These are phyloP conservation scores for Dendrocopos noguchii DNA, from an alignment of 2,113 vertebrate genomes.

Conservation along the genomic window DNA sequence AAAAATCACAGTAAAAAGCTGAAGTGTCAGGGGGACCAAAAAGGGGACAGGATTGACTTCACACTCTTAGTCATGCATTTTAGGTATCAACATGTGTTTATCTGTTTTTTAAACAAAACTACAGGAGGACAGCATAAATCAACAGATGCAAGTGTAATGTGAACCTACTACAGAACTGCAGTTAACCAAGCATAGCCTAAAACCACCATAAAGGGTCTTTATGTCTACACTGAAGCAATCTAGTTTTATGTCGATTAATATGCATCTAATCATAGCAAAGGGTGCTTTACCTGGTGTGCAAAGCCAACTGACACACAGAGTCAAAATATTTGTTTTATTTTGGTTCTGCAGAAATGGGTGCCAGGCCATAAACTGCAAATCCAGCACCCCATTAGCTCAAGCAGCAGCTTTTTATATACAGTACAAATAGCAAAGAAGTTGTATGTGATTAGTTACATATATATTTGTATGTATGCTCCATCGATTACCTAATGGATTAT, in stretches of 20 bases:
- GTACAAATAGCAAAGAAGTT: too few species aligned
- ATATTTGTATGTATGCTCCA: too few species aligned
- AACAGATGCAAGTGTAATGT: background rate
- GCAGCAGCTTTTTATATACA: too few species aligned
- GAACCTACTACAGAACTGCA: background rate
- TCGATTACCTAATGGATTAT: too few species aligned
- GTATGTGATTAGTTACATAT: too few species aligned
- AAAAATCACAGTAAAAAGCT: background rate
- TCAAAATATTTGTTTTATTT: too few species aligned
- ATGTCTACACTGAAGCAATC: background rate
- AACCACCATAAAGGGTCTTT: background rate
- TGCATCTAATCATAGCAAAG: background rate
- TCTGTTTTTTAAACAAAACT: background rate
- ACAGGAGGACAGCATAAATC: background rate
- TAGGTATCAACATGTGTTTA: background rate
- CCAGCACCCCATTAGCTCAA: too few species aligned
- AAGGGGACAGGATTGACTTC: fast-evolving
- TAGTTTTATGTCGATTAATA: background rate
- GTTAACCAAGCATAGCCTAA: background rate
- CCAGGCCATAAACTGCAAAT: too few species aligned
- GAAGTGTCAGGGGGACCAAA: fast-evolving
- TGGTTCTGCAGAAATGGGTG: too few species aligned
- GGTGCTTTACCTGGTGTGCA: too few species aligned
- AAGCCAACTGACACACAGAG: too few species aligned
- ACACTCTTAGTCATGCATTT: background rate